Evolutionary conservation across 2,888 invertebrate species (phyloP).

Genomic region (Blastobasis adustella): DNA sequence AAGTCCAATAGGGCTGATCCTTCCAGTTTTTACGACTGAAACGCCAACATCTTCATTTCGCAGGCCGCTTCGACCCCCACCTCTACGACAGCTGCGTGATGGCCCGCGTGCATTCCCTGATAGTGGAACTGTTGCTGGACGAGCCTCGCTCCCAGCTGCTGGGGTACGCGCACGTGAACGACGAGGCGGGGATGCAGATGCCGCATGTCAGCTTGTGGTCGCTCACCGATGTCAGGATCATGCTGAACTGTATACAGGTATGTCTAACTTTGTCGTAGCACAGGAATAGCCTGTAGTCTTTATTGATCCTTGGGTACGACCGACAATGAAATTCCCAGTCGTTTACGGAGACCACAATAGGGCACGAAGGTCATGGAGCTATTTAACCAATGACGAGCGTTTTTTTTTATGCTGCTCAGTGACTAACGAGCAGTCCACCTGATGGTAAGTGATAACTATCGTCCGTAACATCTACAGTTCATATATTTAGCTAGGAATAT

Average conservation of each 20-base stretch:
- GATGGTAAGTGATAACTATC: too few species aligned
- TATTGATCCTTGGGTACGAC: too few species aligned
- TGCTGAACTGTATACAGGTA: conserved; percentile 86
- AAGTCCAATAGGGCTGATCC: too few species aligned
- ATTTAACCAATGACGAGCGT: too few species aligned
- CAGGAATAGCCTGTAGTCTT: too few species aligned
- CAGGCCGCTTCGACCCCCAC: conserved; percentile 84
- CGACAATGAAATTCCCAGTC: too few species aligned
- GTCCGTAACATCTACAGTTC: too few species aligned
- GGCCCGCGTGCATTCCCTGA: conserved; percentile 88
- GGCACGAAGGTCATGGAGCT: too few species aligned
- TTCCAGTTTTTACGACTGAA: neutral
- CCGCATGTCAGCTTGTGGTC: conserved; percentile 89
- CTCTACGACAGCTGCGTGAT: conserved; percentile 87
- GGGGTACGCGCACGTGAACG: conserved; percentile 89
- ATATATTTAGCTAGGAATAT: too few species aligned
- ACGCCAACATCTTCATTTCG: neutral
- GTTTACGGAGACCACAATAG: too few species aligned
- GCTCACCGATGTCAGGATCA: conserved; percentile 83
- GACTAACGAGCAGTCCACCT: too few species aligned
- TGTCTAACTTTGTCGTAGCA: neutral
- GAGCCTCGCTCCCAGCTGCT: conserved; percentile 83
- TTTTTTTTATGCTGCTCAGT: too few species aligned
- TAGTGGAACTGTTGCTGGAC: conserved; percentile 89
- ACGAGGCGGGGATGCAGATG: conserved; percentile 88